phyloP scores from a whole-genome alignment of 2,113 vertebrate genomes.

The Laticauda colubrina region DNA sequence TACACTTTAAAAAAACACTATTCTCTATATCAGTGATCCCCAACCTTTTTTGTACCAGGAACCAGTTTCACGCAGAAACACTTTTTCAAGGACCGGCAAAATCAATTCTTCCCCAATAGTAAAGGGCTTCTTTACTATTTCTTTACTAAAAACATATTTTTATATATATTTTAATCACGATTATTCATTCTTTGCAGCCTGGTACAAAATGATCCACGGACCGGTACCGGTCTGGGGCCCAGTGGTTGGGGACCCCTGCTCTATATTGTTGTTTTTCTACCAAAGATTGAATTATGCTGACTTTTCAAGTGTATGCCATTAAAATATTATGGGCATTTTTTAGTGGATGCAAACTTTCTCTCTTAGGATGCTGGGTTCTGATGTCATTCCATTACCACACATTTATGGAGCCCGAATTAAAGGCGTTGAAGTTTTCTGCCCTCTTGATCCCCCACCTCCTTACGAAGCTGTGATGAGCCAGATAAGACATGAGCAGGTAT shows the following conservation, averaged over 20 bases:
- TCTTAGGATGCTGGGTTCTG: conserved; percentile 67
- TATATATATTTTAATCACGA: too few relatives aligned
- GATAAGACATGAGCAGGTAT: conserved; percentile 69
- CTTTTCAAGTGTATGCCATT: background rate
- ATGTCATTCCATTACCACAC: conserved; percentile 74
- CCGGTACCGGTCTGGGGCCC: too few relatives aligned
- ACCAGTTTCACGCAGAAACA: too few relatives aligned
- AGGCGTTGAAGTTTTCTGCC: conserved; percentile 79
- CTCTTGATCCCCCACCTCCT: conserved; percentile 78
- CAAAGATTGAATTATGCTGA: background rate
- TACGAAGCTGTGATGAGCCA: conserved; percentile 72
- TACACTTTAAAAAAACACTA: background rate
- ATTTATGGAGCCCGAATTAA: conserved; percentile 74
- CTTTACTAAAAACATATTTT: too few relatives aligned
- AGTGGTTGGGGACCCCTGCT: too few relatives aligned
- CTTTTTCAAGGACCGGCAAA: too few relatives aligned
- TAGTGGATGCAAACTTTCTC: background rate
- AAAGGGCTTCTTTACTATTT: too few relatives aligned
- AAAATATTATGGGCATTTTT: background rate
- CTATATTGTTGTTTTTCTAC: background rate
- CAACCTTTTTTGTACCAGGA: too few relatives aligned
- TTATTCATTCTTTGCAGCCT: too few relatives aligned
- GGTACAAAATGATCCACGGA: too few relatives aligned
- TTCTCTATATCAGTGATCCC: background rate
- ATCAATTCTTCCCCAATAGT: too few relatives aligned